Evolutionary conservation across 1,140 invertebrate genomes (phyloP).

Genomic region (Formica exsecta): DNA sequence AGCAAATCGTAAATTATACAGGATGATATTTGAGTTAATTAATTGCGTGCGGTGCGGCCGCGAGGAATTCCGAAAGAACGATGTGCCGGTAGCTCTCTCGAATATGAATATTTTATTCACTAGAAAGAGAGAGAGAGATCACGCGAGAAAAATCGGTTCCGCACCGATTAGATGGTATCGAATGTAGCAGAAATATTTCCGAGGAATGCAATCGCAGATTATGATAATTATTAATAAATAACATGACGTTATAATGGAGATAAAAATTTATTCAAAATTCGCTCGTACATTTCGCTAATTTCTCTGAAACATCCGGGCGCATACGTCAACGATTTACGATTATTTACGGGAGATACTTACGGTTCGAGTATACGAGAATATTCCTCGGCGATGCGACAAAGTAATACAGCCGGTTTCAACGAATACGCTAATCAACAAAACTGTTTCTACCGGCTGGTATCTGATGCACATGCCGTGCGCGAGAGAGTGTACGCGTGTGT

Average conservation of each 20-base stretch:
- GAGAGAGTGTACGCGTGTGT: slow-evolving; percentile 52
- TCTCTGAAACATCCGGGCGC: slow-evolving; percentile 12
- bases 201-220: background rate
- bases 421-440: slow-evolving; percentile 77
- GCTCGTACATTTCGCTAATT: background rate
- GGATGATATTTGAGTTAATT: slow-evolving; percentile 52
- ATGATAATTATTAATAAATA: background rate
- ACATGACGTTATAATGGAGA: background rate
- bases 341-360: slow-evolving; percentile 13
- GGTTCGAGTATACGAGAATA: slow-evolving; percentile 50
- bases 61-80: slow-evolving; percentile 39
- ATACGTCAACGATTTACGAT: slow-evolving; percentile 12
- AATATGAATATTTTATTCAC: slow-evolving; percentile 26
- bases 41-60: slow-evolving; percentile 34
- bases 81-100: slow-evolving; percentile 28
- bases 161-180: background rate
- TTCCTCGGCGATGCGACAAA: slow-evolving; percentile 74
- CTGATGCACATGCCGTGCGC: slow-evolving; percentile 66
- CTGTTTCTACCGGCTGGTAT: slow-evolving; percentile 70
- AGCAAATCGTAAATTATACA: slow-evolving; percentile 37
- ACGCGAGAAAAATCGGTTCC: background rate
- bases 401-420: slow-evolving; percentile 74
- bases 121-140: background rate
- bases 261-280: slow-evolving; percentile 8
- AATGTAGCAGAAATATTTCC: background rate